Conservation (phyloP, 2,797 vertebrate species). For the Mormyrops boulengeri region DNA sequence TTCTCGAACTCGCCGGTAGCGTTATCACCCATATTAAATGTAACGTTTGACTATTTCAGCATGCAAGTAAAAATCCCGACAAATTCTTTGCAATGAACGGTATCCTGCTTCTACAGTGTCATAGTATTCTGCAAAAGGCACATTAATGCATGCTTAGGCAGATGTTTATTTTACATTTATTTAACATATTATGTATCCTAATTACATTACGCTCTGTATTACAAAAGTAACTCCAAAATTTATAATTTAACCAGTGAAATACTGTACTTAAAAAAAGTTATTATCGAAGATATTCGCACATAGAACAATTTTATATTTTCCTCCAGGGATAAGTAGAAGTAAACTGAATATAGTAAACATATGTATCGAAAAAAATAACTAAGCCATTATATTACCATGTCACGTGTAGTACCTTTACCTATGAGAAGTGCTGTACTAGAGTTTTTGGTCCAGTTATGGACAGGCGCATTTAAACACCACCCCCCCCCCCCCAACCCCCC, state of each 20-base stretch:
- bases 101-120: not conserved
- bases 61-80: not conserved
- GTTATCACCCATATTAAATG: conserved; percentile 31
- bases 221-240: not conserved
- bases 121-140: not conserved
- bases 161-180: not conserved
- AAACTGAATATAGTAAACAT: not conserved
- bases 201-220: not conserved
- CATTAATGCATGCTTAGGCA: not conserved
- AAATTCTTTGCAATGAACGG: not conserved
- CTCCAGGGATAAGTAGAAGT: not conserved
- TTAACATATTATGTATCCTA: not conserved
- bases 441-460: not conserved
- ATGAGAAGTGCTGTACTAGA: not conserved
- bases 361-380: not conserved
- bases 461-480: not conserved
- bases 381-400: conserved; percentile 7
- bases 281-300: not conserved
- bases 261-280: not conserved
- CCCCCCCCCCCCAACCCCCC: not conserved
- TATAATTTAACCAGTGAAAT: not conserved
- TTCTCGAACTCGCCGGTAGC: not conserved
- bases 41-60: not conserved
- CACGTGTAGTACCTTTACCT: not conserved
- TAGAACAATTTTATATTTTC: not conserved